Evolutionary conservation across 2,888 invertebrate genomes (phyloP), one percentile per base, ranked within the genome.

Genomic region (Cecidostiba fungosa): DNA sequence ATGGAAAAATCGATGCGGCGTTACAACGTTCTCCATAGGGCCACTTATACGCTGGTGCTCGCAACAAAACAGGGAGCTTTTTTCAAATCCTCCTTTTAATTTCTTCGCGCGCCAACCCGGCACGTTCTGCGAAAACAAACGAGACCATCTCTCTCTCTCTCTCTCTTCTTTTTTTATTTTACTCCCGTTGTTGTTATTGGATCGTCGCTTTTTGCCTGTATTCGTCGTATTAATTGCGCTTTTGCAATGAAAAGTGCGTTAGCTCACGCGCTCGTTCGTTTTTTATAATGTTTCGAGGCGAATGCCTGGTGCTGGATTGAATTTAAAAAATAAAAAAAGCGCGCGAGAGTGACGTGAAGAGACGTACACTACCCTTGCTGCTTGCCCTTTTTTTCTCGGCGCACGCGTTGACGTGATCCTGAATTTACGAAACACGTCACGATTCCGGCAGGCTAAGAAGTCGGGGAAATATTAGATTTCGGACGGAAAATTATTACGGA

Each of bases 1-100:
- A 85, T 79, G 54, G 79, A 70, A 83, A 85, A 85, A 79, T 85
- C 85, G 76, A 79, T 82, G 66, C 14, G 10, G 8, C 62, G 12
- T 62, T 62, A 26, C 62, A 66, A 59, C 8, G 1, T 23, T 29
- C 66, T n/a, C 6, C 32, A 36, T 47, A 36, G 54, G 54, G n/a
- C 29, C 36, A 66, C 59, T 32, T 26, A 29, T 26, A n/a, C 78
- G 16, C 47, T 36, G 10, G n/a, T 50, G 66, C 23, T 16, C 59
- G 39, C 29, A 50, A 29, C 70, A 3, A n/a, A 6, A 1, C 12
- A 14, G 43, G 10, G 14, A 12, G 62, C 77, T 66, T 26, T 79
- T 74, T 54, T 54, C 54, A 14, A 70, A 43, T 69, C 70, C 54
- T 39, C 5, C 39, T 47, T 66, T 85, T 85, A 80, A 80, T 70